Evolutionary conservation across 2,888 invertebrate species (phyloP).

Genomic region (Acronicta alni): DNA sequence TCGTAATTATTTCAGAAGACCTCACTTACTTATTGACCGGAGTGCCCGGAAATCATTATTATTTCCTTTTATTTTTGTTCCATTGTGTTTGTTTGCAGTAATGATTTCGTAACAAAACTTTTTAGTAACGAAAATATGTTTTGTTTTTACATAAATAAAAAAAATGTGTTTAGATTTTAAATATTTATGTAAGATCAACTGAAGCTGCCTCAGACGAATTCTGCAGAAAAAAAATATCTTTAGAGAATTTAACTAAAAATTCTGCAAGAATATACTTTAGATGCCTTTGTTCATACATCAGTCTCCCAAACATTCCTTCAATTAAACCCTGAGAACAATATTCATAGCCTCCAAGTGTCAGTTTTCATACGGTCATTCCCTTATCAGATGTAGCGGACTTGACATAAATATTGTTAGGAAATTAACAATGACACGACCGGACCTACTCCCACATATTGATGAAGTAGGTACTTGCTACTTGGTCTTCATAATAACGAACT

Average conservation of each 20-base stretch:
- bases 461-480: conserved; percentile 39
- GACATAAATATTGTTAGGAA: conserved; percentile 67
- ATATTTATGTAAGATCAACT: too few species aligned
- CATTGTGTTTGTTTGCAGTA: conserved; percentile 10
- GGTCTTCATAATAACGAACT: conserved; percentile 36
- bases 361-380: conserved; percentile 29
- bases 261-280: not conserved
- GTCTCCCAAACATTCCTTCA: conserved; percentile 4
- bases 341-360: conserved; percentile 24
- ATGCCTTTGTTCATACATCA: not conserved
- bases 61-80: conserved; percentile 26
- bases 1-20: conserved; percentile 29
- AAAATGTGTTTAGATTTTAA: too few species aligned
- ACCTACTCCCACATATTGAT: conserved; percentile 67
- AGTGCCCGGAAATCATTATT: conserved; percentile 22
- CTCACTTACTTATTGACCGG: conserved; percentile 25
- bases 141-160: not conserved
- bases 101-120: conserved; percentile 27
- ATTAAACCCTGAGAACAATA: conserved; percentile 22
- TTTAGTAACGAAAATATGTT: conserved; percentile 7
- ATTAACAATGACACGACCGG: conserved; percentile 50
- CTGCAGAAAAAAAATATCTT: too few species aligned
- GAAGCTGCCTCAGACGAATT: too few species aligned
- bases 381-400: conserved; percentile 55
- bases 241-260: too few species aligned